These are phyloP conservation scores for Pegea sp. DNA, from an alignment of 23 tunicate genomes.

Conservation along the genomic window DNA sequence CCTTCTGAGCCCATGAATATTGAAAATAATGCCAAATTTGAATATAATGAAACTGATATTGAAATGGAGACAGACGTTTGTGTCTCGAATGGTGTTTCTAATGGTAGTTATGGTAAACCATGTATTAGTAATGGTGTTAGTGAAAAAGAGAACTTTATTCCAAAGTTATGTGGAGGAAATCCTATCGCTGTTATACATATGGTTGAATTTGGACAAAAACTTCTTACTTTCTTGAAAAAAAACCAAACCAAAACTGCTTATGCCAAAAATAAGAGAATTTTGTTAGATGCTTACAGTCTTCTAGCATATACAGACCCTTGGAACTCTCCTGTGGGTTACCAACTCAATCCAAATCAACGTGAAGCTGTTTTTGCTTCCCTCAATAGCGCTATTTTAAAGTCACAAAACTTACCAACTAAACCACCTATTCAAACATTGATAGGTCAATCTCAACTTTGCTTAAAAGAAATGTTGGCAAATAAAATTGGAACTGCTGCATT, in stretches of 20 bases:
- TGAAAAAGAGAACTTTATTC: background rate
- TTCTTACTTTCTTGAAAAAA: constrained; percentile 21
- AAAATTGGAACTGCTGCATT: constrained; percentile 73
- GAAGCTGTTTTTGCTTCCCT: constrained; percentile 62
- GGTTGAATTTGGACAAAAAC: constrained; percentile 63
- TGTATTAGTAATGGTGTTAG: background rate
- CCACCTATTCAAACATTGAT: constrained; percentile 58
- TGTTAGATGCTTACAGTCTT: constrained; percentile 67
- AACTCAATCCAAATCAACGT: constrained; percentile 50
- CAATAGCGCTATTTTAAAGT: constrained; percentile 66
- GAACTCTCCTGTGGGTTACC: constrained; percentile 67
- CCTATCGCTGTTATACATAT: constrained; percentile 48
- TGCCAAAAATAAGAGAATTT: constrained; percentile 34
- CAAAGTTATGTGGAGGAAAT: constrained; percentile 54
- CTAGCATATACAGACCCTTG: constrained; percentile 85
- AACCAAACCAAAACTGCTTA: constrained; percentile 20
- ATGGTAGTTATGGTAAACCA: background rate
- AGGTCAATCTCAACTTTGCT: constrained; percentile 45
- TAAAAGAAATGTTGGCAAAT: constrained; percentile 45
- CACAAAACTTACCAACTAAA: constrained; percentile 56
- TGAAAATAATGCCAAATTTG: background rate
- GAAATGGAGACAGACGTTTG: constrained; percentile 75
- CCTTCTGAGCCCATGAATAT: background rate
- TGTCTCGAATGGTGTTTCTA: constrained; percentile 5
- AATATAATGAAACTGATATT: constrained; percentile 24